Percentiles rank a stretch among this genome's conserved stretches.
Conservation (phyloP, 2,113 vertebrate genomes). For the Parus major region DNA sequence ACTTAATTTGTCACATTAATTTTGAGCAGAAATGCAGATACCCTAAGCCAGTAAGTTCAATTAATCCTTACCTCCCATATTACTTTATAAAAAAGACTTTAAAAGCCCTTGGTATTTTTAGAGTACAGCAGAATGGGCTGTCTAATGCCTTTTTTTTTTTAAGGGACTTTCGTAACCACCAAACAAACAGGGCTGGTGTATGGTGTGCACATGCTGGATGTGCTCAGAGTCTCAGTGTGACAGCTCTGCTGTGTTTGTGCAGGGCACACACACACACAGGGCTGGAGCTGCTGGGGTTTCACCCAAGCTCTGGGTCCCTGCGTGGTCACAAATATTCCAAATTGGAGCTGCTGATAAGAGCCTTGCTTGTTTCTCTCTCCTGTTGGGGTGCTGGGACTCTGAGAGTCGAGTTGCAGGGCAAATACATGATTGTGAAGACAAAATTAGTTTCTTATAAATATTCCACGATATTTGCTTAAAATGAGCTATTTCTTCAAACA, state of each 20-base stretch:
- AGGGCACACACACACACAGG: neutral
- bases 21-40: conserved; percentile 60
- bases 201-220: neutral
- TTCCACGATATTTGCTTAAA: conserved; percentile 66
- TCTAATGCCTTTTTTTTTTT: neutral
- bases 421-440: neutral
- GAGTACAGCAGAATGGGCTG: neutral
- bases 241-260: neutral
- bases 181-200: neutral
- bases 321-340: neutral
- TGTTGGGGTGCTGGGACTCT: neutral
- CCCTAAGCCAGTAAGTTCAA: conserved; percentile 38
- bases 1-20: conserved; percentile 70
- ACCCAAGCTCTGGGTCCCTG: neutral
- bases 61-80: conserved; percentile 44
- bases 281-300: neutral
- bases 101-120: conserved; percentile 30
- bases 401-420: neutral
- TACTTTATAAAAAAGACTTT: conserved; percentile 32
- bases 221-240: neutral
- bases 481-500: conserved; percentile 52
- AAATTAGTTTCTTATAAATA: conserved; percentile 66
- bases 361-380: neutral
- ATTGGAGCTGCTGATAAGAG: neutral
- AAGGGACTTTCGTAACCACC: neutral